These are phyloP conservation scores for Aleiodes testaceus DNA, from an alignment of 2,888 invertebrate genomes.

Conservation along the genomic window DNA sequence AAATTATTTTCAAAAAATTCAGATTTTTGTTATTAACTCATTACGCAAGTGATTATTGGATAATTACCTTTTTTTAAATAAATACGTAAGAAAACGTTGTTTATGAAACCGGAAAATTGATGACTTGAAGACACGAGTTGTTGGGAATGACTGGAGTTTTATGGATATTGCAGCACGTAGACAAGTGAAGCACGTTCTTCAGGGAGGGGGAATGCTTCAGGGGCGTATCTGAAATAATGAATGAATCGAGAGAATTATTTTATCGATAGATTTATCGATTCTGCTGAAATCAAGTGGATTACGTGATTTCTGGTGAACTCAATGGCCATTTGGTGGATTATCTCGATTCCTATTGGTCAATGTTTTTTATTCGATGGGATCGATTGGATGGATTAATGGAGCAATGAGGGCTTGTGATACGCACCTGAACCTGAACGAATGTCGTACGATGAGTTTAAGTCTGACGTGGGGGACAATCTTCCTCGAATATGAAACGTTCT, in stretches of 20 bases:
- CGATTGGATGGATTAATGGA: no score
- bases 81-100: not conserved
- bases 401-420: no score
- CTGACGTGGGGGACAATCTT: conserved; percentile 46
- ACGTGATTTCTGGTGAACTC: not conserved
- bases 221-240: not conserved
- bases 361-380: no score
- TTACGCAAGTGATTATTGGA: not conserved
- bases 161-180: conserved; percentile 15
- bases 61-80: conserved; percentile 2
- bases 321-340: not conserved
- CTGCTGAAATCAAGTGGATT: no score
- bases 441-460: not conserved
- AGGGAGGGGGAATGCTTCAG: not conserved
- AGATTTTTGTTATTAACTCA: no score
- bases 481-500: no score
- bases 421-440: no score
- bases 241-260: no score
- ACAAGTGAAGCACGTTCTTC: not conserved
- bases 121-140: not conserved
- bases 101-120: not conserved
- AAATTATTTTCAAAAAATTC: no score
- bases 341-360: no score
- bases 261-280: no score
- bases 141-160: conserved; percentile 1